phyloP scores from a whole-genome alignment of 2,797 vertebrate genomes.

The Melanotaenia pygmaea region DNA sequence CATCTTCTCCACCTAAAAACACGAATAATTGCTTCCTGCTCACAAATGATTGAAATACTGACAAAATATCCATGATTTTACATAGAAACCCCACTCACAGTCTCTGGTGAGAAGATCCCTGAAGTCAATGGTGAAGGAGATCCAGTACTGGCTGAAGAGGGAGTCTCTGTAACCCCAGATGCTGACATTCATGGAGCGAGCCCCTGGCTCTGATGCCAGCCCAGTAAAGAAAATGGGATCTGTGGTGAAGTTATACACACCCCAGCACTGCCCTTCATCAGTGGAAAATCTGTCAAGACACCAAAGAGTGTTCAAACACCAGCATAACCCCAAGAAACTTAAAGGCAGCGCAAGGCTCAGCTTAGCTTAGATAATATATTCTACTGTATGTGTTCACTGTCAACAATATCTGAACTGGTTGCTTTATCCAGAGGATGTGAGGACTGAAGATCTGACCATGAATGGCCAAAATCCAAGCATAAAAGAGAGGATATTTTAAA shows the following conservation, averaged over 20 bases:
- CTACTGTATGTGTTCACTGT: background rate
- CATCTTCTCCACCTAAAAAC: slow-evolving; percentile 83
- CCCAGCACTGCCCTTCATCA: slow-evolving; percentile 97
- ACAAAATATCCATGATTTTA: background rate
- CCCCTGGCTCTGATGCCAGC: slow-evolving; percentile 93
- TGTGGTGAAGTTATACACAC: slow-evolving; percentile 83
- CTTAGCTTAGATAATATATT: background rate
- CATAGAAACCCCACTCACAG: slow-evolving; percentile 82
- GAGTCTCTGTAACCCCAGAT: slow-evolving; percentile 91
- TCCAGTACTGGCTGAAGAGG: slow-evolving; percentile 87
- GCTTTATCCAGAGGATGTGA: background rate
- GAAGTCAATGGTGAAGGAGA: slow-evolving; percentile 95
- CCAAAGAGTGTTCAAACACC: background rate
- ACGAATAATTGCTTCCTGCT: background rate
- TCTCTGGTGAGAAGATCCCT: slow-evolving; percentile 88
- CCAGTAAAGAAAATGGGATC: slow-evolving; percentile 91
- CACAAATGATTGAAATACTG: background rate
- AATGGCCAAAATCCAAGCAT: background rate
- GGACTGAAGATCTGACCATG: background rate
- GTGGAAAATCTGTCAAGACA: slow-evolving; percentile 89
- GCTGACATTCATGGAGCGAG: slow-evolving; percentile 94
- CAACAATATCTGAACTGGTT: background rate
- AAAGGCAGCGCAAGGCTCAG: background rate
- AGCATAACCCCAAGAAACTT: background rate
- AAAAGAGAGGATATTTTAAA: background rate